Percentiles rank a stretch among this genome's conserved stretches.
Evolutionary conservation across 2,888 invertebrate species (phyloP).

Genomic region (Tigriopus californicus): DNA sequence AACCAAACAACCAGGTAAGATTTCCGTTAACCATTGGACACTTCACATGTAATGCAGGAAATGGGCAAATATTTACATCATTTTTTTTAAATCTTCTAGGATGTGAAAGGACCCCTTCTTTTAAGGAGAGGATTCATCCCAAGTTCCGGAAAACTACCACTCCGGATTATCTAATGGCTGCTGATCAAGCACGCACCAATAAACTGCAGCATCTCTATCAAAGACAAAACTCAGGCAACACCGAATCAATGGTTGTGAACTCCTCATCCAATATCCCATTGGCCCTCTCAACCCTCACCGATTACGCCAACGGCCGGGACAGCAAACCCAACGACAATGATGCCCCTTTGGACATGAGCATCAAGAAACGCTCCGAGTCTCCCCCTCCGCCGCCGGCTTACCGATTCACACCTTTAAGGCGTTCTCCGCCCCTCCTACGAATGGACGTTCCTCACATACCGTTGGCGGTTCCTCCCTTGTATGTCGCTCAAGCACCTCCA

Average conservation of each 20-base stretch:
- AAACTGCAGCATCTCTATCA: not conserved
- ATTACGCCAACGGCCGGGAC: not conserved
- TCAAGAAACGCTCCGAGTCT: constrained; percentile 1
- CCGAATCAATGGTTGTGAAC: no score
- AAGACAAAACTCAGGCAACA: no score
- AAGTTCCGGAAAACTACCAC: constrained; percentile 15
- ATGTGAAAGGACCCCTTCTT: constrained; percentile 9
- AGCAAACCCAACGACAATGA: not conserved
- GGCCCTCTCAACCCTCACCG: no score
- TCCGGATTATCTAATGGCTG: constrained; percentile 8
- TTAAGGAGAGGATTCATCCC: constrained; percentile 11
- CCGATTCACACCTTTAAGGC: not conserved
- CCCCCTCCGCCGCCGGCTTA: constrained; percentile 6
- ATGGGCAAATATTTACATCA: no score
- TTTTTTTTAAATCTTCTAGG: not conserved
- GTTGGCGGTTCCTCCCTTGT: not conserved
- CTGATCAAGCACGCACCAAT: not conserved
- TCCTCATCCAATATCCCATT: not conserved
- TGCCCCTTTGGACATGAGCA: constrained; percentile 11
- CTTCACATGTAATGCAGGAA: no score
- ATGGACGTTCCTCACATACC: not conserved
- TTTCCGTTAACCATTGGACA: no score
- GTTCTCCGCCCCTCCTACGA: not conserved
- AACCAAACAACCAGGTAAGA: not conserved
- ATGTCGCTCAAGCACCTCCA: not conserved